Base-by-base conservation (phyloP, 2,113 vertebrate species). In the Psephotus haematonotus region DNA sequence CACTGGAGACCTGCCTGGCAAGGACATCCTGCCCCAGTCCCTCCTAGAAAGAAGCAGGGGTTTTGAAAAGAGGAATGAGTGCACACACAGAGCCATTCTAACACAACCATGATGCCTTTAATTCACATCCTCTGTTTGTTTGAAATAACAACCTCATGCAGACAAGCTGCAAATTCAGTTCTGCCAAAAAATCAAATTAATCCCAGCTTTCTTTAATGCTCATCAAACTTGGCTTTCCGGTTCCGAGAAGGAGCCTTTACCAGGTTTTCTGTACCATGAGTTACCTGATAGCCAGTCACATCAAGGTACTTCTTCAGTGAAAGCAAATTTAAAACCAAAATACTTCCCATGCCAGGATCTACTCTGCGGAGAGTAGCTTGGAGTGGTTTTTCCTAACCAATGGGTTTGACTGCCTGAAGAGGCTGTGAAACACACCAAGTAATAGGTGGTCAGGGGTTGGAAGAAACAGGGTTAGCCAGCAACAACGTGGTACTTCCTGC, bases 131-230 rank as follows among this genome's bases (percentile, higher is more conserved):
- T 76, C 44, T 2, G 0, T 53, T 92, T 84, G 69, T 87, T 85
- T 89, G 70, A 87, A 89, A 79, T 65, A 92, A 33, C 78, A 76
- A 31, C 44, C 28, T 69, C n/a, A 1, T 63, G 57, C 49, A 92
- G 91, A 82, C 65, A 87, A 94, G 70, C 49, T 79, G 69, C 60
- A 95, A 92, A 91, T 60, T 82, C 63, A 62, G 22, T 76, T 76
- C 84, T 91, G 94, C 81, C 77, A 95, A 91, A 86, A 88, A 86
- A 63, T 44, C 59, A 67, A 84, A 62, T 85, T 41, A 72, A 84
- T 84, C 81, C 25, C 63, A 28, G 27, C 39, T 62, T 89, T 93
- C 91, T 76, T 86, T 49, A 76, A 41, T n/a, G 53, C 67, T 92
- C 28, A 41, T 76, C 62, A 84, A 50, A 20, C 44, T 52, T 92